Percentiles rank a stretch among this genome's conserved stretches.
Evolutionary conservation across 1,140 invertebrate genomes (phyloP).

Genomic region (Planococcus citri): DNA sequence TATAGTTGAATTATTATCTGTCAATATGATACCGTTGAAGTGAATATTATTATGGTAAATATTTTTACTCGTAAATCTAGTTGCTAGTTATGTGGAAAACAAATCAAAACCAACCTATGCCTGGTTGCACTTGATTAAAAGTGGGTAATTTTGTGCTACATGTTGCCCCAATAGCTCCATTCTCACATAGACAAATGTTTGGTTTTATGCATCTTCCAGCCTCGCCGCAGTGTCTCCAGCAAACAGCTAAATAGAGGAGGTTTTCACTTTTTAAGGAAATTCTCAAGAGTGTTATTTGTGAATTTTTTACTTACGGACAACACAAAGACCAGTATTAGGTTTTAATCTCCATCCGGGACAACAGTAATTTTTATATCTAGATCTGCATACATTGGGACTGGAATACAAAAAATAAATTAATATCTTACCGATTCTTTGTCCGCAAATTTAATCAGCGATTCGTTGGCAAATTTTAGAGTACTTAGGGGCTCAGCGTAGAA

Average conservation of each 20-base stretch:
- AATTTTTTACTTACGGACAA: conserved; percentile 57
- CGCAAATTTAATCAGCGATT: no score
- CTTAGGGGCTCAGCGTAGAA: no score
- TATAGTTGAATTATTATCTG: background rate
- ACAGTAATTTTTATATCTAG: conserved; percentile 53
- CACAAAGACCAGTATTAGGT: conserved; percentile 53
- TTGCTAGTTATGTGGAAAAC: no score
- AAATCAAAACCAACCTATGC: background rate
- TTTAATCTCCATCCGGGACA: conserved; percentile 71
- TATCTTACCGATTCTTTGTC: no score
- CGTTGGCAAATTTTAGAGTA: no score
- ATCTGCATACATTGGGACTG: conserved; percentile 67
- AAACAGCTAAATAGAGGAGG: conserved; percentile 48
- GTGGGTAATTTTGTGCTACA: conserved; percentile 20
- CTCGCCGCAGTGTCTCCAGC: conserved; percentile 52
- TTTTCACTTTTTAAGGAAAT: background rate
- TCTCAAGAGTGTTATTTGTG: background rate
- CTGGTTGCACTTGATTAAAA: background rate
- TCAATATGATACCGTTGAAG: background rate
- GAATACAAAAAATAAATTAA: conserved; percentile 32
- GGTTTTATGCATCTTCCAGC: conserved; percentile 63
- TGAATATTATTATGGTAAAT: no score
- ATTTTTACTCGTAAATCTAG: no score
- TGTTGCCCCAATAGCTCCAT: conserved; percentile 33
- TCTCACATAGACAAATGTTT: conserved; percentile 66